Conservation (phyloP, 2,113 vertebrate genomes). For the Sylvilagus bachmani region DNA sequence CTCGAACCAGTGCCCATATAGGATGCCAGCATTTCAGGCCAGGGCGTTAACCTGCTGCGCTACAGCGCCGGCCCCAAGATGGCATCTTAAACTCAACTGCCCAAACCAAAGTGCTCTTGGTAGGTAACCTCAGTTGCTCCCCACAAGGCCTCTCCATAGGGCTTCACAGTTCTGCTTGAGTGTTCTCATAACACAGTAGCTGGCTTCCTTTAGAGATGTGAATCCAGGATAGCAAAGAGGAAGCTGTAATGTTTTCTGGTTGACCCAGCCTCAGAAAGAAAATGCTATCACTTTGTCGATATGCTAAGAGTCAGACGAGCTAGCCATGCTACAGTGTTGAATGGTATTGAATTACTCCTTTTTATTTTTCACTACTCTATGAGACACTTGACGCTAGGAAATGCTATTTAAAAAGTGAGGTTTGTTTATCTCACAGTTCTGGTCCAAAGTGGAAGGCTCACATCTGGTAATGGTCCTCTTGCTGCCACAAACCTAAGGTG, state of each 20-base stretch:
- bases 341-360: background rate
- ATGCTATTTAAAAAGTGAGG: too few relatives aligned
- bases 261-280: background rate
- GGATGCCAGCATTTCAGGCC: too few relatives aligned
- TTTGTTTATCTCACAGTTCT: too few relatives aligned
- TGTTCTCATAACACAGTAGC: background rate
- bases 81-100: conserved; percentile 33
- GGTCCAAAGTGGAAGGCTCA: too few relatives aligned
- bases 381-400: too few relatives aligned
- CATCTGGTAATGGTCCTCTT: too few relatives aligned
- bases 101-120: background rate
- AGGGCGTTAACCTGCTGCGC: too few relatives aligned
- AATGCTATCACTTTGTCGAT: background rate
- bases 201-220: background rate
- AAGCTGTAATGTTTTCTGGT: background rate
- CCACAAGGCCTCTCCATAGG: background rate
- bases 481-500: too few relatives aligned
- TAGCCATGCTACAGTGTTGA: background rate
- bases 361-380: too few relatives aligned
- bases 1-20: too few relatives aligned
- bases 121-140: background rate
- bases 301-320: background rate
- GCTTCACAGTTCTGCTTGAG: background rate
- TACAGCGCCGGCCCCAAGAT: too few relatives aligned
- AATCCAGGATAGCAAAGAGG: background rate